Evolutionary conservation across 2,113 vertebrate species (phyloP).

Genomic region (Hoplias malabaricus): DNA sequence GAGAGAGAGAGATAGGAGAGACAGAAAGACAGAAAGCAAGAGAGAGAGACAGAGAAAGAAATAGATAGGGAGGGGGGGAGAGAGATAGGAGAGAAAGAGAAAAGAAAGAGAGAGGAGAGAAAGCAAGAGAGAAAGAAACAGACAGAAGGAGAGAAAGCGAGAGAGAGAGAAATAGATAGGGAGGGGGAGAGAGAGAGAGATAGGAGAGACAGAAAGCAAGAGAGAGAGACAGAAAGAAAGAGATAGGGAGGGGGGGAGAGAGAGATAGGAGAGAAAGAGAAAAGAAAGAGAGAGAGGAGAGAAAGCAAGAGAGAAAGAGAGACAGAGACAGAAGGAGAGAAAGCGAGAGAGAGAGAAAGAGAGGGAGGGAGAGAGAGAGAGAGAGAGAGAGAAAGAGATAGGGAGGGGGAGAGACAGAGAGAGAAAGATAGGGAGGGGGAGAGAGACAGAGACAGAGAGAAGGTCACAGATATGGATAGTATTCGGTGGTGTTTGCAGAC

Average conservation of each 20-base stretch:
- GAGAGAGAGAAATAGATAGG: neutral
- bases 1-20: too few relatives aligned
- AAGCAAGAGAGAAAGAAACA: constrained; percentile 16
- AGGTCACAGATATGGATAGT: constrained; percentile 24
- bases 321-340: constrained; percentile 9
- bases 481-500: too few relatives aligned
- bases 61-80: neutral
- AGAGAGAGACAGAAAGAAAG: neutral
- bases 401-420: constrained; percentile 10
- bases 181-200: neutral
- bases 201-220: neutral
- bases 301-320: neutral
- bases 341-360: constrained; percentile 7
- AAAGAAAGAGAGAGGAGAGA: neutral
- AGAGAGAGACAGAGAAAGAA: constrained; percentile 19
- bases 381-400: constrained; percentile 10
- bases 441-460: constrained; percentile 16
- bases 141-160: constrained; percentile 10
- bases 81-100: neutral
- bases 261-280: neutral
- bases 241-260: neutral
- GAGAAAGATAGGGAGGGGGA: constrained; percentile 1
- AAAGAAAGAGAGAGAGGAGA: neutral
- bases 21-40: constrained; percentile 34
- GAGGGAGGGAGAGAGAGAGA: constrained; percentile 13